Evolutionary conservation across 23 tunicate genomes (phyloP).

Genomic region (Clavelina lepadiformis): DNA sequence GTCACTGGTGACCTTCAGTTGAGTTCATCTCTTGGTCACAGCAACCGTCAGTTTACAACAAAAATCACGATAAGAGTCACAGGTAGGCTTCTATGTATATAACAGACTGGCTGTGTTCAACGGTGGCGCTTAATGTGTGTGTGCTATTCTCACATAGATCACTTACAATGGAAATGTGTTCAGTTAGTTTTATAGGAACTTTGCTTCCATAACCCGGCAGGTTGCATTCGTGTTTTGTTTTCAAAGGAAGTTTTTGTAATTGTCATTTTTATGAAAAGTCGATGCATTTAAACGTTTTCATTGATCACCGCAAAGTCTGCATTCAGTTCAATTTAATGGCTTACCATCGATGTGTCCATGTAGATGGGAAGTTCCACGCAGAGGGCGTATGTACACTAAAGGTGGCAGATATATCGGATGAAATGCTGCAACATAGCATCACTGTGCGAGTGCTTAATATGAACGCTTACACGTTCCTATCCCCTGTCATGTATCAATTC

Average conservation of each 20-base stretch:
- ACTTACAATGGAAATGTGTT: neutral
- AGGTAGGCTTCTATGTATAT: constrained; percentile 28
- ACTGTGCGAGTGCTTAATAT: constrained; percentile 84
- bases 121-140: neutral
- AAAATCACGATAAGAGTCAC: constrained; percentile 45
- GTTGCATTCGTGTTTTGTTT: too few species aligned
- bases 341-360: too few species aligned
- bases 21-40: constrained; percentile 44
- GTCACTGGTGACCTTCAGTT: constrained; percentile 56
- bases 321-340: too few species aligned
- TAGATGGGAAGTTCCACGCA: constrained; percentile 54
- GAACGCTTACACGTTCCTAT: constrained; percentile 68
- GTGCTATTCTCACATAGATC: neutral
- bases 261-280: too few species aligned
- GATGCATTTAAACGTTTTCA: too few species aligned
- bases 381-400: constrained; percentile 47
- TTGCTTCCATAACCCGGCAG: neutral
- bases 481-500: constrained; percentile 71
- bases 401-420: constrained; percentile 77
- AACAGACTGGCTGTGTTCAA: neutral
- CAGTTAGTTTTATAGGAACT: neutral
- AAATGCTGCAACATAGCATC: constrained; percentile 85
- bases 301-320: too few species aligned
- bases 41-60: constrained; percentile 66
- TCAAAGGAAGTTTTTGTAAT: too few species aligned